These are phyloP conservation scores for Yponomeuta evonymella DNA, from an alignment of 2,888 invertebrate species.

Conservation along the genomic window DNA sequence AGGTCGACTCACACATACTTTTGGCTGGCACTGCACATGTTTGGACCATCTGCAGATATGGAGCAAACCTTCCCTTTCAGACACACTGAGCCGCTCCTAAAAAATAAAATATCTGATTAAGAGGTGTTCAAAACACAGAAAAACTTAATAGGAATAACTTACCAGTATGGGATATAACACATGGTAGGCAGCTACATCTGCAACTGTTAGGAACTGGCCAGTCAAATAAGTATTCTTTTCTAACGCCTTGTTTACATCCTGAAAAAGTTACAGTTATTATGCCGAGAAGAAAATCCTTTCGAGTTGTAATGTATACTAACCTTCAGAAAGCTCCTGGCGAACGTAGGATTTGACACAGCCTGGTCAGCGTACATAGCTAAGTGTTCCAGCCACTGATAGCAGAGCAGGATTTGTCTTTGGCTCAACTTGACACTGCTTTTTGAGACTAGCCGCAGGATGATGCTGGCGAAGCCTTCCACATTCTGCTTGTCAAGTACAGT, in stretches of 20 bases:
- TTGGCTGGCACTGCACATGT: constrained; percentile 82
- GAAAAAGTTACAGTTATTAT: constrained; percentile 28
- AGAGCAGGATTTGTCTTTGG: constrained; percentile 55
- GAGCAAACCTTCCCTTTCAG: constrained; percentile 81
- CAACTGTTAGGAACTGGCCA: constrained; percentile 71
- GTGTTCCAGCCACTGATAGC: constrained; percentile 82
- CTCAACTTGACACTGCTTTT: constrained; percentile 55
- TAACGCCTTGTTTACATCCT: constrained; percentile 61
- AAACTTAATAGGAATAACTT: constrained; percentile 36
- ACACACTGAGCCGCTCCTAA: constrained; percentile 78
- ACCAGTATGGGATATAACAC: constrained; percentile 81
- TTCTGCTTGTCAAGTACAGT: constrained; percentile 58
- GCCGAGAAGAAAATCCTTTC: background rate
- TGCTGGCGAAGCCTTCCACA: constrained; percentile 70
- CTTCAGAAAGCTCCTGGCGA: constrained; percentile 68
- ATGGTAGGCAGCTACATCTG: constrained; percentile 83
- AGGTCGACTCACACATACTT: constrained; percentile 61
- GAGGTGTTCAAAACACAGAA: too few relatives aligned
- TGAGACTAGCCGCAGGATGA: constrained; percentile 61
- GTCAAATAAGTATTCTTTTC: constrained; percentile 55
- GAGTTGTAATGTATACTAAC: constrained; percentile 35
- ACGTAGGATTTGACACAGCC: constrained; percentile 52
- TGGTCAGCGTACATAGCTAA: constrained; percentile 74
- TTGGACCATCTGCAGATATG: constrained; percentile 87
- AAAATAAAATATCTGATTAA: constrained; percentile 33